These are phyloP conservation scores for Oreochromis spilurus DNA, from an alignment of 2,113 vertebrate species.

Conservation along the genomic window DNA sequence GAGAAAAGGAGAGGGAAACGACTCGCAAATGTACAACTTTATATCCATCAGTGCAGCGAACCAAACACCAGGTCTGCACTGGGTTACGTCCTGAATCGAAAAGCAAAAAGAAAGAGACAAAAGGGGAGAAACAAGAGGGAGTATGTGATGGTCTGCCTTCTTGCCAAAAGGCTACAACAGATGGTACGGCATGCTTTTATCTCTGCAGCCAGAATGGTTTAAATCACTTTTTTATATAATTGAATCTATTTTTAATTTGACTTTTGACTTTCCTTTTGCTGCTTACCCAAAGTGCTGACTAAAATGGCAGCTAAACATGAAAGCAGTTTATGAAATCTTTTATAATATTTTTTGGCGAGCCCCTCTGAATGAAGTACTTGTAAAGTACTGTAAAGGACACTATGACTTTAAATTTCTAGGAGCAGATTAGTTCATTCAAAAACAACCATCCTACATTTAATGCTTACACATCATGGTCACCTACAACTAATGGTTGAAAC, in stretches of 20 bases:
- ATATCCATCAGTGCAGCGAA: constrained; percentile 29
- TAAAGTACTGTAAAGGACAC: background rate
- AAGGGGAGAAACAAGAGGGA: background rate
- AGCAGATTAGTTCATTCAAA: background rate
- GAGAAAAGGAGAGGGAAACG: background rate
- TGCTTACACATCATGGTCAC: background rate
- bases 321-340: background rate
- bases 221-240: background rate
- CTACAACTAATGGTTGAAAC: background rate
- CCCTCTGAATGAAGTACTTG: background rate
- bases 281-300: background rate
- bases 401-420: background rate
- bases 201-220: background rate
- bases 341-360: background rate
- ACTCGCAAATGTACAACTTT: constrained; percentile 10
- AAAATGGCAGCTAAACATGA: background rate
- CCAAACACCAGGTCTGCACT: background rate
- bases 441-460: background rate
- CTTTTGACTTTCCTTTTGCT: background rate
- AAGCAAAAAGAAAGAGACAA: background rate
- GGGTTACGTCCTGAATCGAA: background rate
- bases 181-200: background rate
- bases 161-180: constrained; percentile 10
- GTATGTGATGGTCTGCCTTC: background rate
- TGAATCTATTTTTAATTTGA: background rate